Evolutionary conservation across 2,113 vertebrate genomes (phyloP).

Genomic region (Trematomus loennbergii): DNA sequence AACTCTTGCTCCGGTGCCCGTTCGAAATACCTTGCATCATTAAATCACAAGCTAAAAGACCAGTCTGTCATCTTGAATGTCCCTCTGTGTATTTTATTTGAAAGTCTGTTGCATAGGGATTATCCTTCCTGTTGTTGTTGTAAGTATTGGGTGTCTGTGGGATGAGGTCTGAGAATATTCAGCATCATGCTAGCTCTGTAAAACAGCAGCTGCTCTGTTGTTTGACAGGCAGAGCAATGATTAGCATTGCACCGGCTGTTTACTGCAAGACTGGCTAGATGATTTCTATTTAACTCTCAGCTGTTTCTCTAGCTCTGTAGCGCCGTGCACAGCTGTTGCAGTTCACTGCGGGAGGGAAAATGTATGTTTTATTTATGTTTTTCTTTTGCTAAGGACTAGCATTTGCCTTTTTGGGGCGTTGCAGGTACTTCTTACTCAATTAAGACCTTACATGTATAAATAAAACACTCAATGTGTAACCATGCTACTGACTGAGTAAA

Average conservation of each 20-base stretch:
- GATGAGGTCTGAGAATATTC: conserved; percentile 4
- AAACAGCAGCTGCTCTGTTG: conserved; percentile 54
- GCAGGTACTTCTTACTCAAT: no score
- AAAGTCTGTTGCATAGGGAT: conserved; percentile 14
- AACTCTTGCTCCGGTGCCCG: no score
- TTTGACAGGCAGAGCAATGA: conserved; percentile 35
- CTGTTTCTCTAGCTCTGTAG: conserved; percentile 16
- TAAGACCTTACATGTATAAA: not conserved
- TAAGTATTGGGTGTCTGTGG: conserved; percentile 25
- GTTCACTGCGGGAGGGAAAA: not conserved
- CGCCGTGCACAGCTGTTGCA: conserved; percentile 12
- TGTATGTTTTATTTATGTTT: not conserved
- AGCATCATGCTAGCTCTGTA: conserved; percentile 17
- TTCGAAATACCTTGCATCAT: no score
- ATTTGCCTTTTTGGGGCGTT: not conserved
- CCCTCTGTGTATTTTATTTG: not conserved
- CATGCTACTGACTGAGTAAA: not conserved
- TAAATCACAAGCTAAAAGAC: no score
- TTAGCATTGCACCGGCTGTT: conserved; percentile 39
- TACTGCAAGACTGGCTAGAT: conserved; percentile 24
- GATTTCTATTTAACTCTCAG: conserved; percentile 27
- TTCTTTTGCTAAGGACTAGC: not conserved
- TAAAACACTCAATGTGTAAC: not conserved
- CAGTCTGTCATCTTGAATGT: not conserved
- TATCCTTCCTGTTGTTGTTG: conserved; percentile 1